A percentile compares a stretch with the other conserved stretches of the same genome.
Evolutionary conservation across 2,113 vertebrate species (phyloP).

Genomic region (Pomatostomus ruficeps): DNA sequence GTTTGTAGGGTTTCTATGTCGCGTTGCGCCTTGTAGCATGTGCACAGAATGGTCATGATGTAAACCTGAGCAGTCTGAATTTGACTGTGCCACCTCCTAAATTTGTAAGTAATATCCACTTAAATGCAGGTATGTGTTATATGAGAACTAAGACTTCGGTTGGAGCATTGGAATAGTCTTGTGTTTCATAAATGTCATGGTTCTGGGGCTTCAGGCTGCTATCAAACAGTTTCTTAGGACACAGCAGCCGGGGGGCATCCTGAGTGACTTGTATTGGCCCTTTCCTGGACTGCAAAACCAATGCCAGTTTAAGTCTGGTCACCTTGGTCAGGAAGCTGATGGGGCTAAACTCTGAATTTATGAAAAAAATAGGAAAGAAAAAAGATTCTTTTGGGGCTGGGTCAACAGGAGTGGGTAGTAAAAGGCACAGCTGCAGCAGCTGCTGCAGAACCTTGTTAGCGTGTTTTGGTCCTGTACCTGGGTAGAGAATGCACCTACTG

Average conservation of each 20-base stretch:
- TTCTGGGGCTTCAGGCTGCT: neutral
- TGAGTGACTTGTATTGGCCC: neutral
- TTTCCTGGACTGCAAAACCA: neutral
- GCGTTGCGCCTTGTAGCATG: conserved; percentile 90
- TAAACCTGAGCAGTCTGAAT: conserved; percentile 81
- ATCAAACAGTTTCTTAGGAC: neutral
- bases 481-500: too few species aligned
- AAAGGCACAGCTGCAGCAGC: neutral
- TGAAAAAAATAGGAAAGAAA: neutral
- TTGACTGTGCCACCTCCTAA: conserved; percentile 87
- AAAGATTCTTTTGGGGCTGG: neutral
- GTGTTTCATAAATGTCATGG: neutral
- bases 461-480: neutral
- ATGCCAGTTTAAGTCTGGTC: neutral
- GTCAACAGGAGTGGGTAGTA: neutral
- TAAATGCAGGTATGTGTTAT: neutral
- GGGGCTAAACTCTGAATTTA: neutral
- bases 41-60: conserved; percentile 91
- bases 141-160: neutral
- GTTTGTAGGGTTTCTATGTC: conserved; percentile 87
- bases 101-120: conserved; percentile 82
- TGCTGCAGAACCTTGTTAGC: neutral
- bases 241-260: neutral
- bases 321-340: neutral
- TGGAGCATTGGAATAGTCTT: neutral